Base-by-base conservation (phyloP, 2,113 vertebrate genomes). In the Lipotes vexillifer region DNA sequence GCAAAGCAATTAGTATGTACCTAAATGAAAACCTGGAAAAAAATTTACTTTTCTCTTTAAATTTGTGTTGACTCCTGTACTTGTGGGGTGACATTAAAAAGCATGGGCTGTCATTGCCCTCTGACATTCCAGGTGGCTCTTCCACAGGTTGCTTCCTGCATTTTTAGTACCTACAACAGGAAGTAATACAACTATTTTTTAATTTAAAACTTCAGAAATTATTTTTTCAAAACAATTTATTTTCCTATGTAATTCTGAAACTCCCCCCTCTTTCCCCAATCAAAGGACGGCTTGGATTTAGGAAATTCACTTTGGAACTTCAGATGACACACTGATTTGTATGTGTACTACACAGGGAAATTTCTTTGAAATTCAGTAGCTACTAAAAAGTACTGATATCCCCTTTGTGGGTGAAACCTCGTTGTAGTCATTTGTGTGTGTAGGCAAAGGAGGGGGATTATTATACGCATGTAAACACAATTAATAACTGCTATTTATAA, bases 161-260 rank as follows among this genome's bases (percentile, higher is more conserved):
- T 25, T 57, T 77, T 71, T 72, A 90, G 66, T 68, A 44, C 6
- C 33, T 61, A 36, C 12, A 69, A 29, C 85, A 85, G 55, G 65
- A 90, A 95, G 38, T 49, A 83, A n/a, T n/a, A 74, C 3, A 65
- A 46, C 14, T 29, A 31, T 66, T 94, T 96, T 72, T 63, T 83
- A 85, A 81, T 94, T 44, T 44, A 14, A 80, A 82, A 72, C 21
- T 65, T 86, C 18, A 68, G 52, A 59, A 61, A 89, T 90, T 81
- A 14, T n/a, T 33, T 74, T 78, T 90, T 86, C 27, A 93, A 80
- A 92, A 72, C 81, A 18, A 66, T n/a, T 36, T 69, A 75, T 85
- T 89, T 94, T 93, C 20, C 29, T 91, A n/a, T 61, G 14, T n/a
- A 93, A 90, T 94, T 82, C 65, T 77, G 36, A 82, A 92, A 63